Conservation (phyloP, 2,797 vertebrate species). For the Gorsachius magnificus region DNA sequence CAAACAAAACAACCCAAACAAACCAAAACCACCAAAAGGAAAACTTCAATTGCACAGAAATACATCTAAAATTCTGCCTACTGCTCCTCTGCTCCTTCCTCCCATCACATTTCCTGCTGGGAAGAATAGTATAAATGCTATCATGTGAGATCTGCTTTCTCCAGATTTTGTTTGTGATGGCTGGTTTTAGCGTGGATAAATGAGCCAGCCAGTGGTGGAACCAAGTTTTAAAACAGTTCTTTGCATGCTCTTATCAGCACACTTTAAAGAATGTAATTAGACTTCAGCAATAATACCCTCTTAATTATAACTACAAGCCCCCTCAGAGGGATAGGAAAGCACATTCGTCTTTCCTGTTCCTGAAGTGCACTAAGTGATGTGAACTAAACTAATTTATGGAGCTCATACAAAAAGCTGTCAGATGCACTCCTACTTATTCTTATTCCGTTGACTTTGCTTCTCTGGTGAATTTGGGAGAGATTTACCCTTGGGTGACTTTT, state of each 20-base stretch:
- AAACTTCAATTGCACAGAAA: background rate
- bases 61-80: background rate
- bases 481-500: background rate
- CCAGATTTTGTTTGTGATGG: background rate
- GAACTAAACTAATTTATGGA: background rate
- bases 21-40: background rate
- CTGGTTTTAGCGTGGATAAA: background rate
- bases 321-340: background rate
- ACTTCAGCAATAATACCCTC: background rate
- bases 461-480: background rate
- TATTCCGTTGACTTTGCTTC: background rate
- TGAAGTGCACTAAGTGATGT: background rate
- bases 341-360: background rate
- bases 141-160: background rate
- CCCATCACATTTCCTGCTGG: background rate
- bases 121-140: background rate
- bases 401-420: background rate
- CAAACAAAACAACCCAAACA: background rate
- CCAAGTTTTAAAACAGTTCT: background rate
- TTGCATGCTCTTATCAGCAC: background rate
- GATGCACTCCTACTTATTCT: background rate
- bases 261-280: background rate
- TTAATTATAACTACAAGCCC: slow-evolving; percentile 1
- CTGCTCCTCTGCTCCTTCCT: background rate
- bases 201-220: background rate